These are phyloP conservation scores for Dicaeum eximium DNA, from an alignment of 2,113 vertebrate species.

Conservation along the genomic window DNA sequence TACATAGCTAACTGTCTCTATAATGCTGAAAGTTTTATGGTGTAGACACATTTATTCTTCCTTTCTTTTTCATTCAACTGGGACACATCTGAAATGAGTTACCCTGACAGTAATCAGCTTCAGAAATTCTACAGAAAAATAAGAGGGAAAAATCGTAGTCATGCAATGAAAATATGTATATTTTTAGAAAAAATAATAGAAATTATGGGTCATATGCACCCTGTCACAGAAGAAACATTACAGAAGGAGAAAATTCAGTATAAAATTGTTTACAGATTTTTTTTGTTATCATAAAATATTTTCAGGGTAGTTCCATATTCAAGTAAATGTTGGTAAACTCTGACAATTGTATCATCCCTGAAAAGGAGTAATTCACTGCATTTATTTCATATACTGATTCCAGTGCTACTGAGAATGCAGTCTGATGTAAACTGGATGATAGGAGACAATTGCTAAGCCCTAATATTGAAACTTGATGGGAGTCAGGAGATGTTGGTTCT, in stretches of 20 bases:
- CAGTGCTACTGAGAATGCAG: neutral
- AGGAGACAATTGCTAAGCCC: neutral
- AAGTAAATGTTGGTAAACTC: neutral
- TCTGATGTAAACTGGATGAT: neutral
- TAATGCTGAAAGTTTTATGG: neutral
- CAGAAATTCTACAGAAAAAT: slow-evolving; percentile 26
- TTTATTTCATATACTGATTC: neutral
- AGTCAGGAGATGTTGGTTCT: neutral
- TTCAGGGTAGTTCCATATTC: neutral
- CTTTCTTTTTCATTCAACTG: neutral
- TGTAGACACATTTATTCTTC: neutral
- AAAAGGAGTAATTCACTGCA: neutral
- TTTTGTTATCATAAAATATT: neutral
- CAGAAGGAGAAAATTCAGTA: neutral
- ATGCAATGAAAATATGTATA: neutral
- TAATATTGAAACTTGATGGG: neutral
- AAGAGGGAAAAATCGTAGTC: neutral
- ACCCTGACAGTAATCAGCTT: neutral
- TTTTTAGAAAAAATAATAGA: neutral
- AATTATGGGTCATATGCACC: neutral
- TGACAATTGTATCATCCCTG: neutral
- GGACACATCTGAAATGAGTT: slow-evolving; percentile 18
- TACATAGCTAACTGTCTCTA: neutral
- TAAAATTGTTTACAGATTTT: neutral
- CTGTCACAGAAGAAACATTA: neutral